Evolutionary conservation across 2,888 invertebrate genomes (phyloP).

Genomic region (Sesamia inferens): DNA sequence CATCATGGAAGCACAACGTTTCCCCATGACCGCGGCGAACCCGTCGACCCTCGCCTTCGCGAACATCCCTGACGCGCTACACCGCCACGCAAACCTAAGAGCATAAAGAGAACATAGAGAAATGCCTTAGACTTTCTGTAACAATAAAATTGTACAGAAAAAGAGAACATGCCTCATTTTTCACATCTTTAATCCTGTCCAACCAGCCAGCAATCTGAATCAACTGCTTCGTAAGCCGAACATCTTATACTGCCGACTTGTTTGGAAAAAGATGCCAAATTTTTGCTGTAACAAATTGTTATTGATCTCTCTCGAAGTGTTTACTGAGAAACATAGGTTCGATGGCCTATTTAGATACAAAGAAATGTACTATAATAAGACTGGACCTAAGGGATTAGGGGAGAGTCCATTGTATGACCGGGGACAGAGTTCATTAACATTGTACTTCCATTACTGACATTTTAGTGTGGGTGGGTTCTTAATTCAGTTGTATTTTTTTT

Average conservation of each 20-base stretch:
- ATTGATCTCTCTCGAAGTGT: slow-evolving; percentile 19
- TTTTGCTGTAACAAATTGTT: neutral
- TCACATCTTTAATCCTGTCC: neutral
- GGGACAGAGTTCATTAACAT: slow-evolving; percentile 29
- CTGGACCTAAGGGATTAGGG: slow-evolving; percentile 21
- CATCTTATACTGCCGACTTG: neutral
- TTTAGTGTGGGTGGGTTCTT: neutral
- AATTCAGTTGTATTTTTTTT: too few relatives aligned
- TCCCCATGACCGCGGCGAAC: too few relatives aligned
- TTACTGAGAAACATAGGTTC: slow-evolving; percentile 27
- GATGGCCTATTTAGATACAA: slow-evolving; percentile 7
- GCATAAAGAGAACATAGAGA: too few relatives aligned
- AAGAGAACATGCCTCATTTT: neutral
- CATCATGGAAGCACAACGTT: too few relatives aligned
- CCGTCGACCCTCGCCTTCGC: too few relatives aligned
- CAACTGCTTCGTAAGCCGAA: neutral
- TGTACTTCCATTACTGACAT: slow-evolving; percentile 1
- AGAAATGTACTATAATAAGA: slow-evolving; percentile 15
- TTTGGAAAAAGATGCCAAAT: slow-evolving; percentile 10
- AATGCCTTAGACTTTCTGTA: too few relatives aligned
- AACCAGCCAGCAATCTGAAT: neutral
- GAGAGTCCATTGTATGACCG: neutral
- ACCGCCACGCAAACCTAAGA: too few relatives aligned
- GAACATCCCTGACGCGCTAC: too few relatives aligned
- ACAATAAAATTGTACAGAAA: neutral